Evolutionary conservation across 2,113 vertebrate genomes (phyloP), one percentile per base, ranked within the genome.

Genomic region (Paramormyrops kingsleyae): DNA sequence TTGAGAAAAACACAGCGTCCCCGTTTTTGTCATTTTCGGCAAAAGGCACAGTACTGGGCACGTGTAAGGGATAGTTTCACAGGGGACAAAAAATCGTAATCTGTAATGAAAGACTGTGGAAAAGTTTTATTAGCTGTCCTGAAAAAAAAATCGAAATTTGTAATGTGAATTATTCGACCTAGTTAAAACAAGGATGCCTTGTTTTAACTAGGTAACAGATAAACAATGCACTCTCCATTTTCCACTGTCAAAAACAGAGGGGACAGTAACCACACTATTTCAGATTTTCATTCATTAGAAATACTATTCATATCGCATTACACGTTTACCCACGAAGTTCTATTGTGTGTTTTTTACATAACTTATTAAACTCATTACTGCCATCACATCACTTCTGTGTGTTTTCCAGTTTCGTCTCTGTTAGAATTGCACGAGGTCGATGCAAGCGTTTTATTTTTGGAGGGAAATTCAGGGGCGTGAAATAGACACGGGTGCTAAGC

Each of bases 21-120:
- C 88, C 90, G 90, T 91, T 89, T 89, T 44, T n/a, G 39, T 44
- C 21, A 84, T 84, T 44, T 84, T 47, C 7, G 42, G 17, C 24
- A 84, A 84, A 83, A 47, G 39, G 21, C 83, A 84, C 42, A 46
- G 2, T 84, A 84, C 46, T 84, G 24, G 44, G 44, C 19, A 84
- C 46, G 17, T 84, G 10, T n/a, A n/a, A 12, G 39, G 9, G 17
- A 84, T 84, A 47, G 44, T 84, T 84, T 42, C 39, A 80, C 35
- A 80, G 31, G 31, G 74, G 35, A 80, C 74, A 80, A 47, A 46
- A 84, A n/a, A 84, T 39, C 19, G 24, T 3, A n/a, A 46, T 46
- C 42, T 46, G n/a, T 31, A 70, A n/a, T 9, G 5, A 84, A 47
- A 84, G 47, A 84, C 21, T 84, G 80, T 46, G 44, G 9, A 10